A percentile compares a stretch with the other conserved stretches of the same genome.
Conservation (phyloP, 2,888 invertebrate genomes). For the Busseola fusca region DNA sequence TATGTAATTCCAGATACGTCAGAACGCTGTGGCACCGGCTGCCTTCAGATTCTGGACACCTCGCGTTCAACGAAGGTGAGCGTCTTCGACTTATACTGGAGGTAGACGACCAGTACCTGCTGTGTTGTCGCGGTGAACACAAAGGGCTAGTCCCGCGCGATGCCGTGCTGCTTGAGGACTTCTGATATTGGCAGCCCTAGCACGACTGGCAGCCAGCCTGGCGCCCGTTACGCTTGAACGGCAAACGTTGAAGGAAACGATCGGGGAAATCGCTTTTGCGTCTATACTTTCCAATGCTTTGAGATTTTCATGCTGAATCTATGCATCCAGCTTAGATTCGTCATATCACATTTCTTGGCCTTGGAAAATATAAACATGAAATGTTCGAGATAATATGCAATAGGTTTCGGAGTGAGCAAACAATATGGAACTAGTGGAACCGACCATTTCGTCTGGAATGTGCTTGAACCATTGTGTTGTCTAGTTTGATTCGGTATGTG, state of each 20-base stretch:
- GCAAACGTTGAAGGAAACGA: conserved; percentile 54
- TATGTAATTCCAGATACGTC: conserved; percentile 87
- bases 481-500: conserved; percentile 60
- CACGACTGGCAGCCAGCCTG: conserved; percentile 84
- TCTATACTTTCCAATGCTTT: conserved; percentile 22
- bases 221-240: conserved; percentile 78
- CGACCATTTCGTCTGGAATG: conserved; percentile 48
- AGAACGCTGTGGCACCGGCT: conserved; percentile 92
- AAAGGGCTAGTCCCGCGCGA: conserved; percentile 93
- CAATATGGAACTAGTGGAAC: conserved; percentile 30
- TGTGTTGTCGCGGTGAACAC: conserved; percentile 93
- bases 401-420: conserved; percentile 51
- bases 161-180: conserved; percentile 89
- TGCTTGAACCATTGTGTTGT: conserved; percentile 63
- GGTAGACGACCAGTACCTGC: conserved; percentile 93
- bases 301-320: conserved; percentile 27
- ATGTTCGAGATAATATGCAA: conserved; percentile 52
- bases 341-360: conserved; percentile 11
- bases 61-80: conserved; percentile 94
- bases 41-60: conserved; percentile 93
- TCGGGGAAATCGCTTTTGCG: conserved; percentile 28
- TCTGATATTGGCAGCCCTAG: conserved; percentile 86
- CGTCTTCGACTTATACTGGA: conserved; percentile 92
- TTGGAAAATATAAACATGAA: conserved; percentile 32
- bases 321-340: conserved; percentile 12